A percentile compares a stretch with the other conserved stretches of the same genome.
Conservation (phyloP, 1,140 invertebrate genomes). For the Akabosia matsudoensis region DNA sequence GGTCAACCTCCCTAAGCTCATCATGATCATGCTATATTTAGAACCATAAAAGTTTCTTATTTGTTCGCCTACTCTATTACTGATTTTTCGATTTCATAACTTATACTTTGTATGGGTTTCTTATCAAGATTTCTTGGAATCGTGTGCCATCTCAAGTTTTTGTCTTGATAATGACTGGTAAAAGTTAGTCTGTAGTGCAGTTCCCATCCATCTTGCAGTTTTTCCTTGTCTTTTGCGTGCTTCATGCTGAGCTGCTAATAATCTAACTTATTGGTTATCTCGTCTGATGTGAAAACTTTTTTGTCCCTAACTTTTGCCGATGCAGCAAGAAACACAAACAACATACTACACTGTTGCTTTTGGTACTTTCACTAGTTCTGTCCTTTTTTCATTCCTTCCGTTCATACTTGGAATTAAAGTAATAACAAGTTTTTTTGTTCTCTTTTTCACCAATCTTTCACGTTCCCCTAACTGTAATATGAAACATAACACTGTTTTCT, state of each 20-base stretch:
- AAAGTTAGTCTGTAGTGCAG: neutral
- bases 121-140: neutral
- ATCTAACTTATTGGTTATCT: neutral
- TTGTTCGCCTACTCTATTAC: neutral
- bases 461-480: neutral
- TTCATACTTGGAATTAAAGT: neutral
- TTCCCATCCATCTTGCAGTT: neutral
- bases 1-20: too few species aligned
- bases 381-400: neutral
- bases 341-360: neutral
- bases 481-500: slow-evolving; percentile 16
- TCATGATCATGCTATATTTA: neutral
- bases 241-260: neutral
- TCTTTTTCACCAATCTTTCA: neutral
- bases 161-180: neutral
- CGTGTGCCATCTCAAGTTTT: too few species aligned
- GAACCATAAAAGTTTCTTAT: neutral
- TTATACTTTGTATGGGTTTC: neutral
- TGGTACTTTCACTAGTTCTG: neutral
- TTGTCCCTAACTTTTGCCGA: slow-evolving; percentile 13
- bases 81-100: neutral
- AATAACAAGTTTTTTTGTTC: slow-evolving; percentile 3
- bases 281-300: slow-evolving; percentile 5
- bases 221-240: too few species aligned
- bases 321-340: slow-evolving; percentile 12